Base-by-base conservation (phyloP, 2,888 invertebrate genomes). In the Thyatira batis region DNA sequence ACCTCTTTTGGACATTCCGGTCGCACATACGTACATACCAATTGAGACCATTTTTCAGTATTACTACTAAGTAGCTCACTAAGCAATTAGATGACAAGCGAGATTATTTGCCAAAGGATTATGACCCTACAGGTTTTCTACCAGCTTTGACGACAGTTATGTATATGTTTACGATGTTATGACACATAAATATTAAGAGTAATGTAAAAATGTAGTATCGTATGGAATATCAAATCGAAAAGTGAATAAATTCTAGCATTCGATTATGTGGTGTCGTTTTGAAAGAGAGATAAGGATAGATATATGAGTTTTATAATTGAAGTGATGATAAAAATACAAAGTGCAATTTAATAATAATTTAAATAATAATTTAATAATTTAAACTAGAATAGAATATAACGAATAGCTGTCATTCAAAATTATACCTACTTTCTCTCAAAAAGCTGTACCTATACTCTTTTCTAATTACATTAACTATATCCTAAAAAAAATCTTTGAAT, bases 281-380 rank as follows among this genome's bases (percentile, higher is more conserved):
- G 23, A 50, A 44, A 25, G 50, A 49, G 4, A 50, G 20, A n/a
- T 49, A 55, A 30, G n/a, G n/a, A 30, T n/a, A 30, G n/a, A 30
- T 3, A 30, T 30, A 30, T 30, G 30, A n/a, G 11, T 30, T 23
- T 23, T 23, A 23, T 23, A 23, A 30, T 30, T 11, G 1, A 30
- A 30, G 30, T n/a, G n/a, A n/a, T n/a, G n/a, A n/a, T n/a, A n/a
- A 30, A 30, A 30, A 30, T 30, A n/a, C 3, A 10, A 0, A 3
- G 9, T 30, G n/a, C 30, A n/a, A 9, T 30, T n/a, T 11, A 30
- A 3, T 11, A n/a, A 10, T 30, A n/a, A n/a, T n/a, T n/a, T n/a
- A n/a, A n/a, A n/a, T n/a, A n/a, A n/a, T n/a, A n/a, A n/a, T n/a
- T n/a, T n/a, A n/a, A n/a, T n/a, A n/a, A n/a, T n/a, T n/a, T n/a